phyloP scores from a whole-genome alignment of 1,140 invertebrate genomes.

The Drosophila pectinifera region DNA sequence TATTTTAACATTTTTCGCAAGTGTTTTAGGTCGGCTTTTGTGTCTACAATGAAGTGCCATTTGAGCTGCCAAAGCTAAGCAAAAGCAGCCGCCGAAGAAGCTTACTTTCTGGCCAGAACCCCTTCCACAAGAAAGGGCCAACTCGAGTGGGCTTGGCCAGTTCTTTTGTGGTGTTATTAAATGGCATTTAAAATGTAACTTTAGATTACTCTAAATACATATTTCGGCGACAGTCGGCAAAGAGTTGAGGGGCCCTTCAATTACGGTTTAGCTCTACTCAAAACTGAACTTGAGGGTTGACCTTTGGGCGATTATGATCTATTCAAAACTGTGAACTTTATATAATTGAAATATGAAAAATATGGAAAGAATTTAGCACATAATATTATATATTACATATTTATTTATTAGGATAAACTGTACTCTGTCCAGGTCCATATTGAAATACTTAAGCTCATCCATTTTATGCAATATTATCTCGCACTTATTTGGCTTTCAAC shows the following conservation, averaged over 20 bases:
- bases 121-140: conserved; percentile 4
- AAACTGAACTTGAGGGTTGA: conserved; percentile 18
- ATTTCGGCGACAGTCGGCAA: conserved; percentile 18
- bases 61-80: conserved; percentile 60
- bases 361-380: neutral
- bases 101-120: conserved; percentile 55
- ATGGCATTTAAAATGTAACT: conserved; percentile 76
- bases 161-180: conserved; percentile 82
- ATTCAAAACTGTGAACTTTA: neutral
- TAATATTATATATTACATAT: no score
- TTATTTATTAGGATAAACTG: no score
- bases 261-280: conserved; percentile 21
- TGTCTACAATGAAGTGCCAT: conserved; percentile 80
- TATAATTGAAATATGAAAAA: neutral
- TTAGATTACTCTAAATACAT: conserved; percentile 73
- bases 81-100: conserved; percentile 38
- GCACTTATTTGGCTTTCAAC: neutral
- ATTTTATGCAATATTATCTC: neutral
- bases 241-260: conserved; percentile 35
- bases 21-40: conserved; percentile 81
- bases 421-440: neutral
- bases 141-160: conserved; percentile 44
- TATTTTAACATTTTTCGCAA: conserved; percentile 82
- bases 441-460: neutral
- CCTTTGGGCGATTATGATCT: no score